phyloP scores from a whole-genome alignment of 2,888 invertebrate genomes.

The Sycophila texana region DNA sequence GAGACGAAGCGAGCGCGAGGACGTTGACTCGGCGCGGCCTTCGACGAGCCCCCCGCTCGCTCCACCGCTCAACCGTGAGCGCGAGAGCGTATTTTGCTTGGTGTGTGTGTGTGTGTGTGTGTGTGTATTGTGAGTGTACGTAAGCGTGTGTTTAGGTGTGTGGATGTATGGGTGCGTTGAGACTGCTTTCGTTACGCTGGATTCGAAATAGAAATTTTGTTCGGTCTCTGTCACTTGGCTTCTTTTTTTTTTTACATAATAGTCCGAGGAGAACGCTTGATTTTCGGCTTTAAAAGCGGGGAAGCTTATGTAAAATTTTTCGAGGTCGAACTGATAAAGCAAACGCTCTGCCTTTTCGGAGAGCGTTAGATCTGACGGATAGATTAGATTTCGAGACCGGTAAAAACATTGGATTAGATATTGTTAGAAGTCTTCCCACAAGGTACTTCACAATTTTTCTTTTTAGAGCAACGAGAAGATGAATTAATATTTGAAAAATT shows the following conservation, averaged over 20 bases:
- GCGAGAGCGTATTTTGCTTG: background rate
- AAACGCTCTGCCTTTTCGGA: too few relatives aligned
- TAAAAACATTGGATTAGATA: too few relatives aligned
- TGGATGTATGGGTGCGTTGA: background rate
- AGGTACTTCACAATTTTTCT: too few relatives aligned
- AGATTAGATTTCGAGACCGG: too few relatives aligned
- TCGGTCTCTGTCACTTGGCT: background rate
- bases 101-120: background rate
- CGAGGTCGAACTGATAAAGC: background rate
- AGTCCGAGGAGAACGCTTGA: background rate
- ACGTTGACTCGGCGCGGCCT: conserved; percentile 68
- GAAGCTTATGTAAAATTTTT: conserved; percentile 24
- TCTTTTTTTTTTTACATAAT: conserved; percentile 30
- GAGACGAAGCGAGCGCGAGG: conserved; percentile 61
- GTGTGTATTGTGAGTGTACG: background rate
- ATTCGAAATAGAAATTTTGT: conserved; percentile 48
- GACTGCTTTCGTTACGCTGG: background rate
- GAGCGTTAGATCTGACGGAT: too few relatives aligned
- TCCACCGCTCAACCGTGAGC: background rate
- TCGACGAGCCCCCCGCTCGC: conserved; percentile 39
- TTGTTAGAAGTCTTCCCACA: too few relatives aligned
- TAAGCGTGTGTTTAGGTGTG: background rate
- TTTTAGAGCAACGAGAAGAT: too few relatives aligned
- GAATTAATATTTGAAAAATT: too few relatives aligned
- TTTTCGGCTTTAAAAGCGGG: background rate